Base-by-base conservation (phyloP, 2,113 vertebrate species). In the Dipodomys ordii region DNA sequence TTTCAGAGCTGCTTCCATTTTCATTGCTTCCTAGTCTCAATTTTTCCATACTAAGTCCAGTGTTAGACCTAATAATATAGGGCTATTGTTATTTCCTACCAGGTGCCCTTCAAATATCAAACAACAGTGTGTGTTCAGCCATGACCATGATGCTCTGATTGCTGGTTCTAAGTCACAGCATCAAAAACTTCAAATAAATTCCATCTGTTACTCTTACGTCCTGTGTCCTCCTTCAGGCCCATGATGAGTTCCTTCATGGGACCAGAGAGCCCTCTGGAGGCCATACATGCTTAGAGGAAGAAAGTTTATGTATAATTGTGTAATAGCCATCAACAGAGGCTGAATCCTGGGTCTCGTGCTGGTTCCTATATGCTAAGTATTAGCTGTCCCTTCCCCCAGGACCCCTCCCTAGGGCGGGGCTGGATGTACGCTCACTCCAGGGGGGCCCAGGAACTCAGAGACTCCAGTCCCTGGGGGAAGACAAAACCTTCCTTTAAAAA, bases 391-490 rank as follows among this genome's bases (percentile, higher is more conserved):
- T n/a, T 20, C 27, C 62, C 7, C 25, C 46, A 7, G 71, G 27
- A 8, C 0, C 62, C 0, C 35, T 69, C 25, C 30, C 4, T 0
- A 32, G 6, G 0, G 1, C 7, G 6, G 19, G 46, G 5, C 30
- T 10, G 35, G 46, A 27, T 32, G 6, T 23, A 57, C 68, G 46
- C 65, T 53, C 15, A 12, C 60, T 62, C n/a, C 28, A n/a, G 1
- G 11, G 0, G 15, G 15, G 53, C 53, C 53, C 53, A 57, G 53
- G 53, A 57, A 18, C 12, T 57, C 53, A 49, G 0, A 0, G 1
- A 27, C 44, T 30, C 32, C 30, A 80, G n/a, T 67, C 53, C 23
- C 46, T 39, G 32, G 62, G 32, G 23, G 27, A 44, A 65, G 39
- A 30, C 71, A 22, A 67, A 32, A 72, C 39, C 57, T 27, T 64